Percentiles rank a stretch among this genome's conserved stretches.
Conservation (phyloP, 1,140 invertebrate species). For the Sycophaga agraensis region DNA sequence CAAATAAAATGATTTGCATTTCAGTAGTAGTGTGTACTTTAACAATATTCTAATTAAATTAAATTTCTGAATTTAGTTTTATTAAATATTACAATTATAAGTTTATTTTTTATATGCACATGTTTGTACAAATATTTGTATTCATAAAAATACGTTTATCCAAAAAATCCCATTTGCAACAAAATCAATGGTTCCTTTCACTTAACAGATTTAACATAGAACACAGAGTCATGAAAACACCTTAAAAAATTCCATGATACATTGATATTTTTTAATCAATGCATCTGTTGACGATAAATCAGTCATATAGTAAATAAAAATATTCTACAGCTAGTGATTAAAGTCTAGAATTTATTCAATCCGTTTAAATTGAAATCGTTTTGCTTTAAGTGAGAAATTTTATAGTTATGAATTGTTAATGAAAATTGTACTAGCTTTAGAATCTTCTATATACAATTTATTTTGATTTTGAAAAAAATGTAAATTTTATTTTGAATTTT, state of each 20-base stretch:
- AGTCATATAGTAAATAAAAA: not conserved
- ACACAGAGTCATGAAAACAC: not conserved
- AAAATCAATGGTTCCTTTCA: conserved; percentile 12
- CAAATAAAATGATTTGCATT: conserved; percentile 15
- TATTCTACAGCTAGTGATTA: not conserved
- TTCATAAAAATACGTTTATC: not conserved
- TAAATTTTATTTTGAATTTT: not conserved
- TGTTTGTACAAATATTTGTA: no score
- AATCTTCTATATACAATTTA: conserved; percentile 8
- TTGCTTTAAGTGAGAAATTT: conserved; percentile 26
- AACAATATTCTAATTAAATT: no score
- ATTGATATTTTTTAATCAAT: not conserved
- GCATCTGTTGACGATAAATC: not conserved
- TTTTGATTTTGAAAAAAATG: not conserved
- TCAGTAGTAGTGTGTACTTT: no score
- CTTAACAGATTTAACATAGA: conserved; percentile 18
- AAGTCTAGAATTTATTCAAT: conserved; percentile 2
- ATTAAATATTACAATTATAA: no score
- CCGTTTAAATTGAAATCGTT: conserved; percentile 24
- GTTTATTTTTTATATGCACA: no score
- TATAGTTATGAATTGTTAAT: not conserved
- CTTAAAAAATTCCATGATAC: not conserved
- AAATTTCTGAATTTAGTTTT: not conserved
- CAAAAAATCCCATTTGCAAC: conserved; percentile 4
- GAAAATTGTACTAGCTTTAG: not conserved